These are phyloP conservation scores for Parthenolecanium corni DNA, from an alignment of 2,888 invertebrate genomes.

Conservation along the genomic window DNA sequence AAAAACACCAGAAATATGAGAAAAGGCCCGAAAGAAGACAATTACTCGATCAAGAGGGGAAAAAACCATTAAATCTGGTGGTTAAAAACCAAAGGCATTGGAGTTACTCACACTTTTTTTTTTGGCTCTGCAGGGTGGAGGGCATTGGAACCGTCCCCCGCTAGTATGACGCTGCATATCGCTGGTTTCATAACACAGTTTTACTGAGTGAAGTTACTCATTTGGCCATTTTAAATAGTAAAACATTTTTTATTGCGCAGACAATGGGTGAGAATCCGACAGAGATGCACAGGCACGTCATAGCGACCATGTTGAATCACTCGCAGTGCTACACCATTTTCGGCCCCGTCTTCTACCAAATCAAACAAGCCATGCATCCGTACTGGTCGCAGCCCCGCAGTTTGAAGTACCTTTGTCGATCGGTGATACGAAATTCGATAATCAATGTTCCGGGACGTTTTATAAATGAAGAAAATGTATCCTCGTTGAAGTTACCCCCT, in stretches of 20 bases:
- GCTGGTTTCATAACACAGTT: no score
- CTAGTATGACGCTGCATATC: no score
- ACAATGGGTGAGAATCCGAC: constrained; percentile 36
- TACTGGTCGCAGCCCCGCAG: constrained; percentile 36
- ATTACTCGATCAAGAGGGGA: no score
- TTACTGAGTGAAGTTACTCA: no score
- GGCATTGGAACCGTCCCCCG: no score
- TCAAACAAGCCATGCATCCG: constrained; percentile 35
- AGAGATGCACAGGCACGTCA: constrained; percentile 36
- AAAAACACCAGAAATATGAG: no score
- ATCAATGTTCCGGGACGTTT: constrained; percentile 9
- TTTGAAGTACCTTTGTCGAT: constrained; percentile 33
- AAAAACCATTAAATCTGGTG: no score
- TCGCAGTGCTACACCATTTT: constrained; percentile 36
- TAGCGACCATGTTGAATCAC: constrained; percentile 37
- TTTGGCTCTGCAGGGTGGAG: no score
- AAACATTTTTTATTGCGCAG: constrained; percentile 15
- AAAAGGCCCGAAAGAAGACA: no score
- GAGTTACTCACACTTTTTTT: no score
- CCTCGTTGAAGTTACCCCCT: constrained; percentile 14
- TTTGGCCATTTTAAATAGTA: constrained; percentile 7
- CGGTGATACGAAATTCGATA: constrained; percentile 31
- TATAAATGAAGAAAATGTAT: constrained; percentile 9
- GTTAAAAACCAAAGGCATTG: no score
- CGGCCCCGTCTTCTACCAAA: constrained; percentile 36